These are phyloP conservation scores for Procambarus clarkii DNA, from an alignment of 1,140 invertebrate genomes.

Conservation along the genomic window DNA sequence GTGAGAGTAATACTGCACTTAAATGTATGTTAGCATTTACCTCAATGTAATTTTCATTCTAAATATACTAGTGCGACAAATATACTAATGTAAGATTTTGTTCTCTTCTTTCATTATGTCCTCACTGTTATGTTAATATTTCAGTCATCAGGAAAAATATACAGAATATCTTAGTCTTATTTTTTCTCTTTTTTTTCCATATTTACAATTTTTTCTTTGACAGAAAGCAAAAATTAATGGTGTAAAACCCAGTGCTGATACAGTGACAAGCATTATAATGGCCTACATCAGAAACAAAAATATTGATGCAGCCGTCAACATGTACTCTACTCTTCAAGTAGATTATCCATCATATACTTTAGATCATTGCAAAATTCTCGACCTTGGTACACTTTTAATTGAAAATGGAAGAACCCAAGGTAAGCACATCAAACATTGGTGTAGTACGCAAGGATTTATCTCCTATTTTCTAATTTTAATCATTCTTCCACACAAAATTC, in stretches of 20 bases:
- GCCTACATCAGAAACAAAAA: neutral
- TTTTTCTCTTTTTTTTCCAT: neutral
- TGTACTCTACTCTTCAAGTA: neutral
- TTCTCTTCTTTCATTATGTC: neutral
- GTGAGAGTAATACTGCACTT: neutral
- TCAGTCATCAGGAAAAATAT: neutral
- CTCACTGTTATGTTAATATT: neutral
- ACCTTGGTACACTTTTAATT: conserved; percentile 25
- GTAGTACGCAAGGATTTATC: too few species aligned
- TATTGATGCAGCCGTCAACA: conserved; percentile 14
- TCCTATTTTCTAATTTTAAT: too few species aligned
- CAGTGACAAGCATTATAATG: conserved; percentile 2
- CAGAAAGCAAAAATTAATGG: neutral
- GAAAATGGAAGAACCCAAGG: conserved; percentile 19
- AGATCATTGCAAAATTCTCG: conserved; percentile 24
- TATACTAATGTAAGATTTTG: neutral
- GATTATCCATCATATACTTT: conserved; percentile 12
- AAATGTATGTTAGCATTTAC: too few species aligned
- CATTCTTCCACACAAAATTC: too few species aligned
- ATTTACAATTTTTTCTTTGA: neutral
- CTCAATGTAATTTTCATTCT: neutral
- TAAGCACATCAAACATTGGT: neutral
- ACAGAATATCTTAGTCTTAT: neutral
- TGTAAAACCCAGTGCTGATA: conserved; percentile 3
- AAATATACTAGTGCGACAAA: neutral